phyloP scores from a whole-genome alignment of 2,797 vertebrate genomes.

The Heteromormyrus szaboi region DNA sequence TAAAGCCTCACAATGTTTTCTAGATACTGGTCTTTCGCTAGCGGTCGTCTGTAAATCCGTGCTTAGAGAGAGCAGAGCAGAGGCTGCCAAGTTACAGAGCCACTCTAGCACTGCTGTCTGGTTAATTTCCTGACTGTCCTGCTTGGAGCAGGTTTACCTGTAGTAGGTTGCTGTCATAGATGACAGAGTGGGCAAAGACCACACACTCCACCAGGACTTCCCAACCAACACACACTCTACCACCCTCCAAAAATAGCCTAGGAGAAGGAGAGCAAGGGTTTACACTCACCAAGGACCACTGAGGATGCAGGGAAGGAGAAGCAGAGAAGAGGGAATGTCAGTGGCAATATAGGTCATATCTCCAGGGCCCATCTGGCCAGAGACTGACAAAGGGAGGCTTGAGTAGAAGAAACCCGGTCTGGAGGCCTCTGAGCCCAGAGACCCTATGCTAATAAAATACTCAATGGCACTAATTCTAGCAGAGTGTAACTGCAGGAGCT shows the following conservation, averaged over 20 bases:
- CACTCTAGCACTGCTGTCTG: neutral
- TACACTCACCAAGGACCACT: neutral
- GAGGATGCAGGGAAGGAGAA: neutral
- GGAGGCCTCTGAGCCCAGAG: neutral
- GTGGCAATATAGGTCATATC: slow-evolving; percentile 23
- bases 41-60: neutral
- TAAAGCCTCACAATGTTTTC: neutral
- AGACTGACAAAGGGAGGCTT: neutral
- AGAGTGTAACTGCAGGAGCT: neutral
- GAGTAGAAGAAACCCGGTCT: neutral
- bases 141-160: neutral
- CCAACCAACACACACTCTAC: neutral
- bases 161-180: neutral
- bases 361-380: neutral
- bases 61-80: neutral
- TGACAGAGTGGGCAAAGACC: neutral
- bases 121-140: neutral
- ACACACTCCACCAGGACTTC: neutral
- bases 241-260: neutral
- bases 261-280: neutral
- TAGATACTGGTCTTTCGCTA: neutral
- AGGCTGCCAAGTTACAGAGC: neutral
- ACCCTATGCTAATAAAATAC: neutral
- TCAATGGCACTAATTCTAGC: neutral
- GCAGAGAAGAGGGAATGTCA: neutral